These are phyloP conservation scores for Suillia variegata DNA, from an alignment of 2,888 invertebrate species.

Conservation along the genomic window DNA sequence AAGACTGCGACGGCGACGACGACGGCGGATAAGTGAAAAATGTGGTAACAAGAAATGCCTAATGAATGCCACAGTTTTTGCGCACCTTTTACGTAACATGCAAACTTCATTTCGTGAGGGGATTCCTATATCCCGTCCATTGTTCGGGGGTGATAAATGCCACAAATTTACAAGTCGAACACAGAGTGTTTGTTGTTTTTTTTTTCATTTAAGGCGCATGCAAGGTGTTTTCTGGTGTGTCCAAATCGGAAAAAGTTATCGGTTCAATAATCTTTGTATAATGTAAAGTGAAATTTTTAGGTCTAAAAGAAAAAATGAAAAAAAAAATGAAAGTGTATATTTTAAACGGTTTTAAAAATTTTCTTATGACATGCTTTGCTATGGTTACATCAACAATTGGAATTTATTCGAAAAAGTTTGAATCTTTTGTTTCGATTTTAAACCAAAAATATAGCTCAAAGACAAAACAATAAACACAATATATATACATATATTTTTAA, in stretches of 20 bases:
- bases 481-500: no score
- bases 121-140: not conserved
- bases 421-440: no score
- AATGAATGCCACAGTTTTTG: not conserved
- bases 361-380: no score
- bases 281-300: no score
- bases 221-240: not conserved
- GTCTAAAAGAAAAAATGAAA: no score
- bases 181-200: slow-evolving; percentile 20
- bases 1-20: not conserved
- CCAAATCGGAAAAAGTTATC: not conserved
- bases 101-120: not conserved
- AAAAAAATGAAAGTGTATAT: no score
- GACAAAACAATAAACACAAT: no score
- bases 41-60: slow-evolving; percentile 49
- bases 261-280: no score
- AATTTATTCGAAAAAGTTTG: no score
- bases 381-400: no score
- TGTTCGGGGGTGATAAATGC: slow-evolving; percentile 28
- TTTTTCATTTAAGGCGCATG: not conserved
- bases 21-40: slow-evolving; percentile 50
- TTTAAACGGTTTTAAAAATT: no score
- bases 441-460: no score
- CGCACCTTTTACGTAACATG: not conserved
- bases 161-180: slow-evolving; percentile 28